Conservation (phyloP, 2,888 invertebrate species). For the Pyrocoelia pectoralis region DNA sequence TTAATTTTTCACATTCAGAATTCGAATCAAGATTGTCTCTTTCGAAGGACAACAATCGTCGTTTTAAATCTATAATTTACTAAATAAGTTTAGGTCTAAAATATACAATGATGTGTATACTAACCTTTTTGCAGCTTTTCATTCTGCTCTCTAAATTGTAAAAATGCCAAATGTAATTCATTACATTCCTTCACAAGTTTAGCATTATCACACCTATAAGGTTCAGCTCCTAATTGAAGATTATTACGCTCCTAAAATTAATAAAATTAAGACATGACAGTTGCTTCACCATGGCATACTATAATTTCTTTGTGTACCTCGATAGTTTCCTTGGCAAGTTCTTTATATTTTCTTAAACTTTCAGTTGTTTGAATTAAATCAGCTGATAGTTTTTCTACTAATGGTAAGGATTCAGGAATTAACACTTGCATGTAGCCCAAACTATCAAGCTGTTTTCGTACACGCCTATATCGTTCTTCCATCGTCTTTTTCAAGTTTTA, state of each 20-base stretch:
- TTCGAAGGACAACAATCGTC: constrained; percentile 63
- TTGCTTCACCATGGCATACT: not conserved
- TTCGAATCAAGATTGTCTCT: constrained; percentile 68
- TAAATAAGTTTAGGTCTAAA: constrained; percentile 33
- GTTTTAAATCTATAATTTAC: not conserved
- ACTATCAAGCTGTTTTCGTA: constrained; percentile 78
- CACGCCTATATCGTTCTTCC: constrained; percentile 49
- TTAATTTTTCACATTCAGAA: constrained; percentile 60
- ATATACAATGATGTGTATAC: constrained; percentile 40
- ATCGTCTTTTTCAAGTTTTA: too few species aligned
- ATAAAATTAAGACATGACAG: constrained; percentile 14
- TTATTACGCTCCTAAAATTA: constrained; percentile 71
- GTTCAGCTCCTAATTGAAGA: constrained; percentile 76
- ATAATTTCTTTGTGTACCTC: constrained; percentile 60
- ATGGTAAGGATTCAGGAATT: constrained; percentile 77
- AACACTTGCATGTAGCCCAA: constrained; percentile 83
- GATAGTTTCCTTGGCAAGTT: constrained; percentile 72
- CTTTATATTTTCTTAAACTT: constrained; percentile 84
- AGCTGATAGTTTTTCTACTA: constrained; percentile 81
- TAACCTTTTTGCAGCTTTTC: constrained; percentile 66
- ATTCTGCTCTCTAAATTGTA: constrained; percentile 71
- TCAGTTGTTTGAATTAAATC: constrained; percentile 90
- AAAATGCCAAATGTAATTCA: constrained; percentile 71
- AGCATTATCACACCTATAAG: constrained; percentile 83
- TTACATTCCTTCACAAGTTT: constrained; percentile 79